Base-by-base conservation (phyloP, 1,140 invertebrate genomes). In the Oreohelix idahoensis region DNA sequence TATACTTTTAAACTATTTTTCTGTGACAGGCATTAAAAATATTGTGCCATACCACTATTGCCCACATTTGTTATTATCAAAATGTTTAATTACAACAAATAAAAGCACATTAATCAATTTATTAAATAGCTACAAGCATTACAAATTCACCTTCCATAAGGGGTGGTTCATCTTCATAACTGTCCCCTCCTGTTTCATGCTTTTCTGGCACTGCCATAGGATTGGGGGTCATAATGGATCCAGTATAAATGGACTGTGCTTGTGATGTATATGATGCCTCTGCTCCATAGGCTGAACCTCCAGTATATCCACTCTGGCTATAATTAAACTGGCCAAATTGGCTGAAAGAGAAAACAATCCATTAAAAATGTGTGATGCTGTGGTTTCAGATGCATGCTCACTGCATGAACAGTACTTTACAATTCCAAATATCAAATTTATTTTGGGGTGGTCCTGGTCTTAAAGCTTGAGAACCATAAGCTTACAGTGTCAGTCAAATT, bases 281-380 rank as follows among this genome's bases (percentile, higher is more conserved):
- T 58, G 23, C 58, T 8, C 77, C 77, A 66, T 63, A 79, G 26
- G 13, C 49, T 32, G 75, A 29, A 15, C 58, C 38, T 63, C 39
- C 35, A 36, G 2, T 29, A 66, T 63, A 58, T 29, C n/a, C 63
- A 29, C 77, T 45, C 23, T 79, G 53, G 29, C 45, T 79, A 53
- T 79, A 79, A 26, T 79, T 53, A 66, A 79, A 79, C 58, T 79
- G 77, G 15, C 58, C 51, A 66, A 77, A 79, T 42, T 79, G 77
- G 2, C 77, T 79, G 42, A 74, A 5, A 39, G 8, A 39, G 29
- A 42, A 74, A 15, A 58, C 15, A 58, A 15, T 23, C 4, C 23
- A 10, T 2, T 58, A 10, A 23, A 23, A 58, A 58, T 58, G 5
- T 45, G 53, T n/a, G 15, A 58, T 58, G 23, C 20, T 58, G 20